A percentile compares a stretch with the other conserved stretches of the same genome.
Conservation (phyloP, 1,140 invertebrate genomes). For the Heliconius nattereri region DNA sequence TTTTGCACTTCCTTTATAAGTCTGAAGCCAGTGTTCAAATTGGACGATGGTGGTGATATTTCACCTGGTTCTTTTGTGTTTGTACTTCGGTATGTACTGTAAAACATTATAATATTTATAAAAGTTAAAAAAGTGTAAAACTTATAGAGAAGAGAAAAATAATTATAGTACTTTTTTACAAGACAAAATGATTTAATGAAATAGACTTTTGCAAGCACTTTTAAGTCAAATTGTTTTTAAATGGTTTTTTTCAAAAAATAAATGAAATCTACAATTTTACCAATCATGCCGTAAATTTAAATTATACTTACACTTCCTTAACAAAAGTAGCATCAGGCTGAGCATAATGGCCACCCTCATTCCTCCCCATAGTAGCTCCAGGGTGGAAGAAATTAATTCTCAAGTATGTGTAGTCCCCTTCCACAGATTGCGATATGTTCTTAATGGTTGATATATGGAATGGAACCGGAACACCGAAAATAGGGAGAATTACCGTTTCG, state of each 20-base stretch:
- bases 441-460: slow-evolving; percentile 99
- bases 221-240: no score
- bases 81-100: slow-evolving; percentile 97
- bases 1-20: slow-evolving; percentile 99
- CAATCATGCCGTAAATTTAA: background rate
- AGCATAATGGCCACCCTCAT: slow-evolving; percentile 93
- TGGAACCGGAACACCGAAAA: slow-evolving; percentile 97
- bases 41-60: slow-evolving; percentile 95
- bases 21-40: slow-evolving; percentile 97
- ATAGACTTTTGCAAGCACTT: no score
- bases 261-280: no score
- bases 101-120: slow-evolving; percentile 20
- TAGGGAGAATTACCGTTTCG: slow-evolving; percentile 97
- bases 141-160: no score
- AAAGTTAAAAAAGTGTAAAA: no score
- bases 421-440: slow-evolving; percentile 98
- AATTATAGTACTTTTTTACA: no score
- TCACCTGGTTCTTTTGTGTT: slow-evolving; percentile 99
- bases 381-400: slow-evolving; percentile 99
- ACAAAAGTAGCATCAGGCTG: slow-evolving; percentile 98
- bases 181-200: no score
- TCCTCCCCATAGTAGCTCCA: slow-evolving; percentile 96
- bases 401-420: slow-evolving; percentile 99
- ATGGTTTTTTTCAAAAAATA: no score
- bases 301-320: slow-evolving; percentile 95